Conservation (phyloP, 2,113 vertebrate genomes). For the Leucosticte australis region DNA sequence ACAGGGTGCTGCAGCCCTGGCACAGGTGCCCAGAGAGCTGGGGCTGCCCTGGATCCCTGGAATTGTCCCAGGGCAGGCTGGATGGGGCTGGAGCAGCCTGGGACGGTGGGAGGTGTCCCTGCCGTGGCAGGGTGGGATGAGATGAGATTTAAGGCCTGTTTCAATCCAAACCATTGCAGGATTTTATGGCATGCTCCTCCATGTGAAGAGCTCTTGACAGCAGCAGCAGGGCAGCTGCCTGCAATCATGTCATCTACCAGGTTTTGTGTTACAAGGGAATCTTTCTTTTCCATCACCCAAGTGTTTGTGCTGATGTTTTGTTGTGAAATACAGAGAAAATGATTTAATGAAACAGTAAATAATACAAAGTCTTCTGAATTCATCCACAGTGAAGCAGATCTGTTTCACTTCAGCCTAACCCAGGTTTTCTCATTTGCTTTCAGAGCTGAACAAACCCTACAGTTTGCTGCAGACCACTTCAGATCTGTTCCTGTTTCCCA, state of each 20-base stretch:
- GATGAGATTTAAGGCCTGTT: background rate
- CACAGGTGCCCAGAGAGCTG: background rate
- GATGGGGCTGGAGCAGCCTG: background rate
- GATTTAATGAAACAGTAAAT: background rate
- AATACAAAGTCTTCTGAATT: background rate
- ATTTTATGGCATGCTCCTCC: background rate
- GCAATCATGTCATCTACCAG: too few species aligned
- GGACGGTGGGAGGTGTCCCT: accelerated
- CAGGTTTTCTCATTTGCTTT: background rate
- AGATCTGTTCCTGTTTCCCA: background rate
- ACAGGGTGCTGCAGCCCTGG: background rate
- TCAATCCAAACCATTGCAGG: background rate
- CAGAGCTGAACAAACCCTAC: background rate
- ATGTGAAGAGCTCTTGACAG: background rate
- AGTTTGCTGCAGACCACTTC: background rate
- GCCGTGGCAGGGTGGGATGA: accelerated
- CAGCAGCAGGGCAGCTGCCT: background rate
- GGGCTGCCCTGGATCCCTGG: background rate
- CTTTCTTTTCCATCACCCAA: background rate
- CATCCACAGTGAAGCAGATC: background rate
- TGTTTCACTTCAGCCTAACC: background rate
- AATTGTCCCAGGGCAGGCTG: background rate
- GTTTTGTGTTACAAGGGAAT: background rate
- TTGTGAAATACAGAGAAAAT: background rate
- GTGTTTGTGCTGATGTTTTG: background rate